Conservation (phyloP, 2,113 vertebrate genomes). For the Esox niger region DNA sequence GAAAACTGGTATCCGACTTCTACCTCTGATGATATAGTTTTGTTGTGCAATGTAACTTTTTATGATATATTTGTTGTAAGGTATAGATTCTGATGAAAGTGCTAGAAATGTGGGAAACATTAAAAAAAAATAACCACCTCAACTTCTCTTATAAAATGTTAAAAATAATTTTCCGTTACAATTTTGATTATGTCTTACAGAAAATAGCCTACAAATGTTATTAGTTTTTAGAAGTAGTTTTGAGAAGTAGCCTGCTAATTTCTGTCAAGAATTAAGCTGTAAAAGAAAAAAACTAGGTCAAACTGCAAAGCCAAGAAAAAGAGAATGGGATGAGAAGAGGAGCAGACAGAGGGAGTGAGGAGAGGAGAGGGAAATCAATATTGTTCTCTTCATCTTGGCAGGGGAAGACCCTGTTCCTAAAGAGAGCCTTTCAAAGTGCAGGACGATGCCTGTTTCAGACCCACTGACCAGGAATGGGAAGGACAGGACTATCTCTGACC, state of each 20-base stretch:
- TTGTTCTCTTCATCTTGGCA: slow-evolving; percentile 4
- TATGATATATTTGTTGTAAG: too few species aligned
- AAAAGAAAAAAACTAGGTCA: slow-evolving; percentile 61
- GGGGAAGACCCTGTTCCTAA: slow-evolving; percentile 14
- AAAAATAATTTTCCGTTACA: too few species aligned
- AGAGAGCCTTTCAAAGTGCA: slow-evolving; percentile 2
- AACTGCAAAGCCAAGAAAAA: slow-evolving; percentile 42
- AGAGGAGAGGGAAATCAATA: slow-evolving; percentile 24
- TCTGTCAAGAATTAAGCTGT: slow-evolving; percentile 53
- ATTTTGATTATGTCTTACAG: too few species aligned
- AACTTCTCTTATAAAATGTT: too few species aligned
- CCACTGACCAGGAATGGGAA: slow-evolving; percentile 4
- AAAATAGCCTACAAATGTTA: too few species aligned
- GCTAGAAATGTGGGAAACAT: slow-evolving; percentile 35
- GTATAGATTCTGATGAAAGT: too few species aligned
- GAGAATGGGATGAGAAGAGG: slow-evolving; percentile 2
- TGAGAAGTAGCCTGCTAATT: slow-evolving; percentile 6
- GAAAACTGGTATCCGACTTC: slow-evolving; percentile 41
- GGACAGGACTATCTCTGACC: slow-evolving; percentile 22
- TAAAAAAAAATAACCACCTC: slow-evolving; percentile 24
- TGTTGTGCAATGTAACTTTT: slow-evolving; percentile 12
- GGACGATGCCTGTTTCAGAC: slow-evolving; percentile 22
- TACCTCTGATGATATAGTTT: slow-evolving; percentile 47
- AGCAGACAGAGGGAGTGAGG: slow-evolving; percentile 15
- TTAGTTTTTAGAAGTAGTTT: too few species aligned